phyloP scores from a whole-genome alignment of 2,113 vertebrate species.

The Eudyptes chrysolophus region DNA sequence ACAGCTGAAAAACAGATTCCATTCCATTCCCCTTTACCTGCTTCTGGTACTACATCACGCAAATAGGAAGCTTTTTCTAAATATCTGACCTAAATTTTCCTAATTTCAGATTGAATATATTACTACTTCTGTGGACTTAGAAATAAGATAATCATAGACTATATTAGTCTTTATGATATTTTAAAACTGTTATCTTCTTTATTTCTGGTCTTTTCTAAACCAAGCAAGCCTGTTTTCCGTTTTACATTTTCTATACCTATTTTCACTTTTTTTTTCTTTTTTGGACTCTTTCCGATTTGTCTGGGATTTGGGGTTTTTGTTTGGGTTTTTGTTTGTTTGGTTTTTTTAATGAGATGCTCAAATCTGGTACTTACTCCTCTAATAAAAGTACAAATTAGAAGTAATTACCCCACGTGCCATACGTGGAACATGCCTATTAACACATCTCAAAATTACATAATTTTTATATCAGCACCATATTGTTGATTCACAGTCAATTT shows the following conservation, averaged over 20 bases:
- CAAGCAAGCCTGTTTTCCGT: background rate
- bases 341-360: background rate
- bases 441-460: background rate
- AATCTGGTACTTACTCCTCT: background rate
- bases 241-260: background rate
- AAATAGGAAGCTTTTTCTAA: background rate
- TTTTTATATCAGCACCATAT: background rate
- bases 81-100: background rate
- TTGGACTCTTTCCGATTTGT: background rate
- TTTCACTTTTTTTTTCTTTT: background rate
- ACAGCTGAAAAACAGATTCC: background rate
- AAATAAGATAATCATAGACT: background rate
- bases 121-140: background rate
- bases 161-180: background rate
- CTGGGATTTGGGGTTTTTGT: background rate
- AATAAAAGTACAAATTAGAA: background rate
- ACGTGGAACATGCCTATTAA: background rate
- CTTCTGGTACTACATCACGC: background rate
- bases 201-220: background rate
- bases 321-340: accelerated
- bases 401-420: background rate
- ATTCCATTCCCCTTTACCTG: background rate
- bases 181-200: background rate
- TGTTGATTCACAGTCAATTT: background rate
- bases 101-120: background rate